Evolutionary conservation across 2,113 vertebrate genomes (phyloP), one percentile per base, ranked within the genome.

Genomic region (Oriolus oriolus): DNA sequence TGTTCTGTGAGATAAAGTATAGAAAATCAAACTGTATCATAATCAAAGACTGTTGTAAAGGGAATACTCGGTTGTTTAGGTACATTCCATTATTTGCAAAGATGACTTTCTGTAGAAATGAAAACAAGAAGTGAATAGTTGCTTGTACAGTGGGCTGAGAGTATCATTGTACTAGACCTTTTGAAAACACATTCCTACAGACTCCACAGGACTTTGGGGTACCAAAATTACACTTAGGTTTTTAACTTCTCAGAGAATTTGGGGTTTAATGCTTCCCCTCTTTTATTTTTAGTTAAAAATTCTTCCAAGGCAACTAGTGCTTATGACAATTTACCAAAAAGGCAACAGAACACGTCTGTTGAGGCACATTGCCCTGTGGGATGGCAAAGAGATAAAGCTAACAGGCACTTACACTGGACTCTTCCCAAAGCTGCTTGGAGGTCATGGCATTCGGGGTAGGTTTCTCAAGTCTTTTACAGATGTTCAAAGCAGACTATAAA

Each of bases 381-480:
- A 97, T 11, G 97, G 96, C 64, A 97, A 93, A 93, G 98, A 98
- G 80, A 30, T 98, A 57, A 96, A 93, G 54, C 16, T 98, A 63
- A 96, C 79, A 4, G 97, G 95, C 80, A 87, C 96, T 56, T 98
- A 98, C 91, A 95, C 93, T 9, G 91, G 96, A 44, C 97, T 95
- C 50, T 97, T 98, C 84, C 96, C 93, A 14, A 97, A 96, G 91
- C 71, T 98, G 37, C 27, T 76, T n/a, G 96, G 98, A 79, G 97
- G 95, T 52, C 96, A 98, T 23, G 81, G 95, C 3, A 4, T 99
- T 80, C 97, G 97, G 57, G 97, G 98, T 99, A 97, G 66, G 96
- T 91, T 78, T 89, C 64, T 60, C 33, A 49, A 49, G 30, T 71
- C 60, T 91, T 75, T 52, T 74, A 42, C 13, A 56, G 37, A 50